phyloP scores from a whole-genome alignment of 2,797 vertebrate genomes.

The Dryobates pubescens region DNA sequence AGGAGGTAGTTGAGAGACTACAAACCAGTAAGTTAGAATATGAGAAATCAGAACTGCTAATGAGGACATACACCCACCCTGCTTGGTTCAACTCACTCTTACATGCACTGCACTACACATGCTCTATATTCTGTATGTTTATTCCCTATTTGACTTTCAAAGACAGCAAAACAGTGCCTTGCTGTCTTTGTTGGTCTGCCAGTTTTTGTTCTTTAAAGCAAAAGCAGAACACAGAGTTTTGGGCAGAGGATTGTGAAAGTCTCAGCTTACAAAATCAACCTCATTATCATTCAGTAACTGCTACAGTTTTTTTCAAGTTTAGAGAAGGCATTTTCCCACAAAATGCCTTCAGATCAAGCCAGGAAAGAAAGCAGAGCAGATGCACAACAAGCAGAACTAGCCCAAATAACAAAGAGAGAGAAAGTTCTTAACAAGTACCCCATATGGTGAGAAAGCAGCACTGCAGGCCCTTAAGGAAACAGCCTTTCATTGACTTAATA shows the following conservation, averaged over 20 bases:
- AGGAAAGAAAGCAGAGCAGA: neutral
- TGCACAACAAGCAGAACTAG: neutral
- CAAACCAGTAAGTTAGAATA: neutral
- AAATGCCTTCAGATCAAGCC: neutral
- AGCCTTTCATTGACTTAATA: neutral
- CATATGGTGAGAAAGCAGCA: neutral
- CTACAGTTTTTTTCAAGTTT: neutral
- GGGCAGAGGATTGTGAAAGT: neutral
- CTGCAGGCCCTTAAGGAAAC: neutral
- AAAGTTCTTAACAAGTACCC: neutral
- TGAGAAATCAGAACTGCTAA: neutral
- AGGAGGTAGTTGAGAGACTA: conserved; percentile 35
- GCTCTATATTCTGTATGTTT: neutral
- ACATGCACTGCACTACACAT: neutral
- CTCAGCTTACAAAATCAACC: neutral
- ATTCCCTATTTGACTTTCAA: neutral
- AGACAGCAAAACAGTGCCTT: neutral
- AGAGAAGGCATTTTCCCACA: neutral
- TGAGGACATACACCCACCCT: neutral
- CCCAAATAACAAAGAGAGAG: neutral
- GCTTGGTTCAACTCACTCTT: neutral
- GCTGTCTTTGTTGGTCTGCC: neutral
- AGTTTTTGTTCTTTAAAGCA: neutral
- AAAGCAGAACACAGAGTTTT: neutral
- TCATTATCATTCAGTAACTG: neutral